A percentile compares a stretch with the other conserved stretches of the same genome.
These are phyloP conservation scores for Parauchenoglanis punctatus DNA, from an alignment of 2,797 vertebrate species.

Conservation along the genomic window DNA sequence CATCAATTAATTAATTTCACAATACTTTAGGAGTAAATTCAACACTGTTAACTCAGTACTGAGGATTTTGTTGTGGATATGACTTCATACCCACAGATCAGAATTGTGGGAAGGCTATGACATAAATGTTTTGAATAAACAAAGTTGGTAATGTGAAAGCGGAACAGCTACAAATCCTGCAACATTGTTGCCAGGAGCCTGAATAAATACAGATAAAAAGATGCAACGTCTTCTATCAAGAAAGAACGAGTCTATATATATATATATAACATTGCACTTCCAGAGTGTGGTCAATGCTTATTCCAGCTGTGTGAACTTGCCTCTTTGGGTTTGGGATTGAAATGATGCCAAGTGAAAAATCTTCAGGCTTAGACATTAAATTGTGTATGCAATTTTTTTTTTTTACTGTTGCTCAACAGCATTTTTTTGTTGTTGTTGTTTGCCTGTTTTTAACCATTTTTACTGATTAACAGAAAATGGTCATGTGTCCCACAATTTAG, in stretches of 20 bases:
- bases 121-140: conserved; percentile 3
- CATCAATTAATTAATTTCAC: background rate
- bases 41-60: background rate
- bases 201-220: background rate
- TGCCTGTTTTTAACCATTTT: background rate
- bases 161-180: background rate
- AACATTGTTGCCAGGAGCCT: background rate
- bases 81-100: background rate
- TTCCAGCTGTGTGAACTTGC: background rate
- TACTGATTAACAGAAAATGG: background rate
- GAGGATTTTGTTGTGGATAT: background rate
- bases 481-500: background rate
- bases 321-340: background rate
- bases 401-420: background rate
- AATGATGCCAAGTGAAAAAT: background rate
- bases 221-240: background rate
- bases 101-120: background rate
- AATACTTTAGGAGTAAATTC: background rate
- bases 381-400: background rate
- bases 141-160: background rate
- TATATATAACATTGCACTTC: background rate
- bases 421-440: background rate
- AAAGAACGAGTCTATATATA: too few relatives aligned
- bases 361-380: background rate
- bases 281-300: background rate